phyloP scores from a whole-genome alignment of 2,113 vertebrate genomes.

The Coryphaenoides rupestris region DNA sequence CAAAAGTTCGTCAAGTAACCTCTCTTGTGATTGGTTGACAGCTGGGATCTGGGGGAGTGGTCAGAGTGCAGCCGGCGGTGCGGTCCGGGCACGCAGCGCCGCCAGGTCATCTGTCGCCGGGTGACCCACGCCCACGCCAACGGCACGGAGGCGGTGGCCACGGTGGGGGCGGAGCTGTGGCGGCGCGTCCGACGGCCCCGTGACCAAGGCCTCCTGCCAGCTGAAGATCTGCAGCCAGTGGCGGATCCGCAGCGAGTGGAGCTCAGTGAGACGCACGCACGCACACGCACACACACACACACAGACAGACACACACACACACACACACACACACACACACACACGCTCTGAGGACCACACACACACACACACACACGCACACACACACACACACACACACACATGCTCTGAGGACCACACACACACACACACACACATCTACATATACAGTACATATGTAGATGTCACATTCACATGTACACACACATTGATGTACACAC shows the following conservation, averaged over 20 bases:
- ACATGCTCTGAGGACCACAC: slow-evolving; percentile 18
- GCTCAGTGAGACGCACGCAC: slow-evolving; percentile 70
- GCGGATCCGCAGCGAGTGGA: slow-evolving; percentile 91
- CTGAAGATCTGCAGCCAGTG: slow-evolving; percentile 96
- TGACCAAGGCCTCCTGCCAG: slow-evolving; percentile 85
- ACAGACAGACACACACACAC: neutral
- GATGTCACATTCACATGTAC: slow-evolving; percentile 47
- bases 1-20: neutral
- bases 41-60: slow-evolving; percentile 96
- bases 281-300: neutral
- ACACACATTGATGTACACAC: no score
- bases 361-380: neutral
- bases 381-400: no score
- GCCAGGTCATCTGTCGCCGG: slow-evolving; percentile 89
- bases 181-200: slow-evolving; percentile 79
- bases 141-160: slow-evolving; percentile 59
- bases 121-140: slow-evolving; percentile 72
- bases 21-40: slow-evolving; percentile 46
- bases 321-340: no score
- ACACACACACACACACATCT: neutral
- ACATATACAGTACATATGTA: slow-evolving; percentile 42
- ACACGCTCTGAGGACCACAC: neutral
- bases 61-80: slow-evolving; percentile 92
- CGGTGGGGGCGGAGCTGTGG: slow-evolving; percentile 77
- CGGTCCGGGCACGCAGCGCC: slow-evolving; percentile 86